These are phyloP conservation scores for Conopomorpha cramerella DNA, from an alignment of 1,140 invertebrate species.

Conservation along the genomic window DNA sequence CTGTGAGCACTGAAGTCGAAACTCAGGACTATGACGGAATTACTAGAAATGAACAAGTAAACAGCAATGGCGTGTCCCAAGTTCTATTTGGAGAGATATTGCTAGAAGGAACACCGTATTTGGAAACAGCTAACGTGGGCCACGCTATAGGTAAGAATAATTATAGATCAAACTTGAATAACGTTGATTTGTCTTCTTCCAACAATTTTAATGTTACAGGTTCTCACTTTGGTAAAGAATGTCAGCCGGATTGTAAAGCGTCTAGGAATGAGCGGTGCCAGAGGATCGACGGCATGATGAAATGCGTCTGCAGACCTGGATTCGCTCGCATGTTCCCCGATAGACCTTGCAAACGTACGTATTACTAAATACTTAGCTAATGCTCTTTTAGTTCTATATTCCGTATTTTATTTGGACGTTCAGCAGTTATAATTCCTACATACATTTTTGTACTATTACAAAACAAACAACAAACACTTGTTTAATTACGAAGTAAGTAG, in stretches of 20 bases:
- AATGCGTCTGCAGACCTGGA: conserved; percentile 83
- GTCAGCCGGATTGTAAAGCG: conserved; percentile 76
- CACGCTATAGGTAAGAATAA: conserved; percentile 31
- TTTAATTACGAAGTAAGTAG: too few species aligned
- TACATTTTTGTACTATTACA: too few species aligned
- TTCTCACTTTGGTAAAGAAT: conserved; percentile 56
- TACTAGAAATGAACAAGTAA: conserved; percentile 65
- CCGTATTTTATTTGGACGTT: too few species aligned
- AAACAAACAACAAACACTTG: too few species aligned
- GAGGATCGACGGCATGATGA: conserved; percentile 67
- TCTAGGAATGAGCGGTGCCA: conserved; percentile 82
- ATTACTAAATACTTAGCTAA: conserved; percentile 2
- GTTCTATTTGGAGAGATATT: conserved; percentile 68
- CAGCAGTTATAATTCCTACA: too few species aligned
- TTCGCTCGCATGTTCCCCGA: conserved; percentile 87
- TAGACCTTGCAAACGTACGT: conserved; percentile 84
- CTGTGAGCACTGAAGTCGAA: conserved; percentile 43
- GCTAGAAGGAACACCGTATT: conserved; percentile 61
- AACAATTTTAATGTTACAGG: conserved; percentile 10
- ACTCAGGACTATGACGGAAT: conserved; percentile 52
- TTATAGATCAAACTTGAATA: not conserved
- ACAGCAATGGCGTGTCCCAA: conserved; percentile 64
- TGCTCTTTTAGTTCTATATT: too few species aligned
- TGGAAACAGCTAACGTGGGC: conserved; percentile 50
- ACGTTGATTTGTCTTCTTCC: not conserved